Conservation (phyloP, 2,888 invertebrate species). For the Spilarctia lutea region DNA sequence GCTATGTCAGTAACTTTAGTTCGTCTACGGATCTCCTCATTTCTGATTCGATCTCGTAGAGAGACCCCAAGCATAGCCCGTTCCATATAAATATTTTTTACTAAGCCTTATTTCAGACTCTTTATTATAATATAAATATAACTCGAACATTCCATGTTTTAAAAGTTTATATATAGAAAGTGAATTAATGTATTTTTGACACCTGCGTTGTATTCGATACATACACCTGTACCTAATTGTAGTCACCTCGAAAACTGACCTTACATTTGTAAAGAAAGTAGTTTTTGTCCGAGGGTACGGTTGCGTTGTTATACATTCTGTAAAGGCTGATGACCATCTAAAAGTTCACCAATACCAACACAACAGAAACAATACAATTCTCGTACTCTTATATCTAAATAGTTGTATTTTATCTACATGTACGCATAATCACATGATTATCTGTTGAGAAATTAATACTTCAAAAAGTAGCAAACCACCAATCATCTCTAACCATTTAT, state of each 20-base stretch:
- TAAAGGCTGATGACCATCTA: background rate
- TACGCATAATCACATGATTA: background rate
- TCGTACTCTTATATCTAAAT: background rate
- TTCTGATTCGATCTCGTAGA: too few relatives aligned
- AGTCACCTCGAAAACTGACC: background rate
- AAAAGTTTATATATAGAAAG: background rate
- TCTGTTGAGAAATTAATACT: background rate
- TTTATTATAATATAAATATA: background rate
- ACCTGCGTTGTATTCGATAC: background rate
- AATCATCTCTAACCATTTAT: background rate
- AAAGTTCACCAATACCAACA: background rate
- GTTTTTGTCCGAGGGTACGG: background rate
- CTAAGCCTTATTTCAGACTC: background rate
- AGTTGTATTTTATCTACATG: background rate
- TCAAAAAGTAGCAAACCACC: background rate
- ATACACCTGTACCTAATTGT: background rate
- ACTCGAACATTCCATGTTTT: background rate
- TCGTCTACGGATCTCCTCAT: too few relatives aligned
- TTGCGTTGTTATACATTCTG: background rate
- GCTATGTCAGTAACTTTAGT: too few relatives aligned
- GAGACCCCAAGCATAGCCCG: too few relatives aligned
- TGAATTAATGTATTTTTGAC: background rate
- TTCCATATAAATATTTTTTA: too few relatives aligned
- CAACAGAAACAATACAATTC: too few relatives aligned
- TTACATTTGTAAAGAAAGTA: background rate